phyloP scores from a whole-genome alignment of 2,797 vertebrate species.

The Periparus ater region DNA sequence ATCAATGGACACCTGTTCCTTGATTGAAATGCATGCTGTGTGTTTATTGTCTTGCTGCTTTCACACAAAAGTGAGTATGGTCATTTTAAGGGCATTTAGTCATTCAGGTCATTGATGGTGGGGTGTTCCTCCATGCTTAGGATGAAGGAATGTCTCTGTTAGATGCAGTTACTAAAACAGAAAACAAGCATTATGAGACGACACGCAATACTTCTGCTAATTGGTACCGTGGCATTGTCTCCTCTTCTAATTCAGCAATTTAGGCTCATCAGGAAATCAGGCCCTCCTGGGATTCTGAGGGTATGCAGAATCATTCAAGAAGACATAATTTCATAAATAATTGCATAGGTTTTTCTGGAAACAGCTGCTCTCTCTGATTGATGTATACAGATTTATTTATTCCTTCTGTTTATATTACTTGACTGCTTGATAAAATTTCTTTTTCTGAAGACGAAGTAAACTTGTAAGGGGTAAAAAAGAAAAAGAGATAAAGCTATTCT shows the following conservation, averaged over 20 bases:
- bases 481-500: not conserved
- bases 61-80: not conserved
- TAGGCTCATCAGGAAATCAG: slow-evolving; percentile 46
- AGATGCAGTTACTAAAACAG: not conserved
- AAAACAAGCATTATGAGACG: slow-evolving; percentile 30
- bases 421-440: slow-evolving; percentile 55
- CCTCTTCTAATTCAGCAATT: slow-evolving; percentile 48
- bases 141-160: not conserved
- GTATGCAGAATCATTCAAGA: slow-evolving; percentile 63
- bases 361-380: slow-evolving; percentile 60
- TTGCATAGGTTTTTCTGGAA: slow-evolving; percentile 68
- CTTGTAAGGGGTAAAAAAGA: not conserved
- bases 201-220: slow-evolving; percentile 24
- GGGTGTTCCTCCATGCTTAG: not conserved
- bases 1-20: not conserved
- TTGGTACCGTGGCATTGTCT: slow-evolving; percentile 56
- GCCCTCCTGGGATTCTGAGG: not conserved
- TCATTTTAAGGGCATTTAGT: not conserved
- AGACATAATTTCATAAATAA: slow-evolving; percentile 79
- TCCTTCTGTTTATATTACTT: slow-evolving; percentile 55
- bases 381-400: slow-evolving; percentile 61
- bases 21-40: fast-evolving
- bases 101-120: not conserved
- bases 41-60: not conserved
- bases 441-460: slow-evolving; percentile 34